Evolutionary conservation across 2,888 invertebrate genomes (phyloP).

Genomic region (Argynnis bischoffii): DNA sequence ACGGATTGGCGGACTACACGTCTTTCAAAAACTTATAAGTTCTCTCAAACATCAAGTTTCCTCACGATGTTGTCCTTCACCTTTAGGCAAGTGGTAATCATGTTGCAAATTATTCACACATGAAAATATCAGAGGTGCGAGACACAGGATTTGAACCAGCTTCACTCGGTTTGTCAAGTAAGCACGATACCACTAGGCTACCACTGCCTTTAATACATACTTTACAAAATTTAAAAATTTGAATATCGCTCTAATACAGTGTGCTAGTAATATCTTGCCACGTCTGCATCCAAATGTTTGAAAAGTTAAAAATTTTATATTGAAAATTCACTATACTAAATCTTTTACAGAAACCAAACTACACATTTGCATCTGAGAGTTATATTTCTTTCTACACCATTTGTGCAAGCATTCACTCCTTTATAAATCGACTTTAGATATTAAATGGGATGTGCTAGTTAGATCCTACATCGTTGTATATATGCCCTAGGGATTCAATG

Average conservation of each 20-base stretch:
- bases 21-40: too few relatives aligned
- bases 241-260: conserved; percentile 1
- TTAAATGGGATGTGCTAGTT: conserved; percentile 28
- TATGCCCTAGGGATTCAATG: conserved; percentile 47
- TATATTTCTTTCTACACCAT: conserved; percentile 36
- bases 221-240: background rate
- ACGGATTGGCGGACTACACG: too few relatives aligned
- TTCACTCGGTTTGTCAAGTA: too few relatives aligned
- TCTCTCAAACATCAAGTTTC: too few relatives aligned
- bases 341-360: conserved; percentile 29
- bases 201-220: too few relatives aligned
- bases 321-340: conserved; percentile 26
- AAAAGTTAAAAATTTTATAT: conserved; percentile 12
- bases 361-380: conserved; percentile 33
- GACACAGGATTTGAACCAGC: too few relatives aligned
- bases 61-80: too few relatives aligned
- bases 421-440: conserved; percentile 23
- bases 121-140: too few relatives aligned
- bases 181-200: too few relatives aligned
- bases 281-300: conserved; percentile 7
- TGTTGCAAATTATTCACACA: too few relatives aligned
- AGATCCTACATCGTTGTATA: conserved; percentile 38
- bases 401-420: conserved; percentile 23
- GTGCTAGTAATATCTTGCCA: conserved; percentile 3
- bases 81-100: too few relatives aligned